These are phyloP conservation scores for Aurelia coerulea DNA, from an alignment of 30 jellyfish, hydroid and myxozoan genomes.

Conservation along the genomic window DNA sequence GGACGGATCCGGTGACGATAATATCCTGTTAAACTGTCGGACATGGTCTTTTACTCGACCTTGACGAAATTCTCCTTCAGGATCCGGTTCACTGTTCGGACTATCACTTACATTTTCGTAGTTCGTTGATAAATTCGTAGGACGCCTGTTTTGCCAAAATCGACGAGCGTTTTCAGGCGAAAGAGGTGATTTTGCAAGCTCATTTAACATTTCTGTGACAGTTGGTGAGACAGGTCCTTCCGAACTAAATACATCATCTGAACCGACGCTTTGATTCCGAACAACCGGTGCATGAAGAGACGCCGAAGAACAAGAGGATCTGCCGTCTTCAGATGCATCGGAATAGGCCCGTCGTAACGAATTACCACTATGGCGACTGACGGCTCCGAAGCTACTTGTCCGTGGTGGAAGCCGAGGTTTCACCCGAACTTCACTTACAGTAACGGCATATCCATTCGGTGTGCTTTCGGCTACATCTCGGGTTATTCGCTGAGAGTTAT, in stretches of 20 bases:
- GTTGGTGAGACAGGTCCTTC: slow-evolving; percentile 73
- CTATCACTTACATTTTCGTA: slow-evolving; percentile 70
- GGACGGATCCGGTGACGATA: slow-evolving; percentile 72
- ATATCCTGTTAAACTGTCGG: slow-evolving; percentile 68
- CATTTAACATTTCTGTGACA: slow-evolving; percentile 70
- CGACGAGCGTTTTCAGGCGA: slow-evolving; percentile 67
- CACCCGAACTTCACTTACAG: slow-evolving; percentile 27
- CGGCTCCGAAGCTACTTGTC: slow-evolving; percentile 78
- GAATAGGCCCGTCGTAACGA: slow-evolving; percentile 52
- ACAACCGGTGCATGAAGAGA: slow-evolving; percentile 29
- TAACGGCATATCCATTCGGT: neutral
- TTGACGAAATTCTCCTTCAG: slow-evolving; percentile 70
- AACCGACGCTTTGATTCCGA: slow-evolving; percentile 39
- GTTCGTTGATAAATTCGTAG: slow-evolving; percentile 51
- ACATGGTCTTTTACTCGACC: slow-evolving; percentile 92
- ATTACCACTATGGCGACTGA: slow-evolving; percentile 56
- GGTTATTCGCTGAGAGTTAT: neutral
- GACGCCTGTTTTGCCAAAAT: slow-evolving; percentile 59
- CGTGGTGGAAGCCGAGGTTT: slow-evolving; percentile 79
- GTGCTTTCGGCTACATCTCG: slow-evolving; percentile 4
- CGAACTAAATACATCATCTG: slow-evolving; percentile 82
- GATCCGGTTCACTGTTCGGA: slow-evolving; percentile 33
- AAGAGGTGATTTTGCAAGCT: slow-evolving; percentile 74
- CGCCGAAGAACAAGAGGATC: neutral
- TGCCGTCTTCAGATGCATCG: slow-evolving; percentile 35